These are phyloP conservation scores for Glossophaga mutica DNA, from an alignment of 2,797 vertebrate species.

Conservation along the genomic window DNA sequence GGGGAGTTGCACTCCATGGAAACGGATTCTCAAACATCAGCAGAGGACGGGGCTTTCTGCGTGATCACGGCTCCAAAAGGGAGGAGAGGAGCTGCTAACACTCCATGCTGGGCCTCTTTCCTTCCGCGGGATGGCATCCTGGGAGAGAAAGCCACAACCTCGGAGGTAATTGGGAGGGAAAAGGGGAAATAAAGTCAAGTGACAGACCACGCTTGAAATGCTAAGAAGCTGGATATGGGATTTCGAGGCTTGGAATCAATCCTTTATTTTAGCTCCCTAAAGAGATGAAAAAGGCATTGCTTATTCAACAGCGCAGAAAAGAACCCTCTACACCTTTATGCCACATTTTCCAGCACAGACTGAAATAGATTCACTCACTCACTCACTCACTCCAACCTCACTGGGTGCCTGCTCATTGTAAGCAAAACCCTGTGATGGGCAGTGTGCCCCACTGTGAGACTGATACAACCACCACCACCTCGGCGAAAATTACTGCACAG, in stretches of 20 bases:
- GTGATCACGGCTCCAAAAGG: constrained; percentile 72
- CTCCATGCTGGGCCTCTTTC: constrained; percentile 17
- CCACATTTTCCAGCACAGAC: neutral
- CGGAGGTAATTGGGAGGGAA: neutral
- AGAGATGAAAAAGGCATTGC: constrained; percentile 28
- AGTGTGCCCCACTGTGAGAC: neutral
- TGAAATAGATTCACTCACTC: neutral
- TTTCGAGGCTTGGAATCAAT: constrained; percentile 24
- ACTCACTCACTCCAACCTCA: neutral
- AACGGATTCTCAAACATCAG: constrained; percentile 79
- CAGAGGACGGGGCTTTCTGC: constrained; percentile 67
- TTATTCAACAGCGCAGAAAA: neutral
- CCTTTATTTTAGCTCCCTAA: constrained; percentile 39
- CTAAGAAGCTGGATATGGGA: neutral
- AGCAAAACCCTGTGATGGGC: neutral
- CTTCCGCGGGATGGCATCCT: constrained; percentile 60
- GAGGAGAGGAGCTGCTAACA: constrained; percentile 64
- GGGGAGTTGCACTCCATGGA: constrained; percentile 75
- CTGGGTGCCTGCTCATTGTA: neutral
- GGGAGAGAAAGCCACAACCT: constrained; percentile 22
- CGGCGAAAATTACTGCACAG: neutral
- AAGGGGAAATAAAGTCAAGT: neutral
- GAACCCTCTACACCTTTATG: neutral
- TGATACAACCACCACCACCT: neutral
- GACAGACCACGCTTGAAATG: constrained; percentile 31